These are phyloP conservation scores for Gymnosoma rotundatum DNA, from an alignment of 2,888 invertebrate species.

Conservation along the genomic window DNA sequence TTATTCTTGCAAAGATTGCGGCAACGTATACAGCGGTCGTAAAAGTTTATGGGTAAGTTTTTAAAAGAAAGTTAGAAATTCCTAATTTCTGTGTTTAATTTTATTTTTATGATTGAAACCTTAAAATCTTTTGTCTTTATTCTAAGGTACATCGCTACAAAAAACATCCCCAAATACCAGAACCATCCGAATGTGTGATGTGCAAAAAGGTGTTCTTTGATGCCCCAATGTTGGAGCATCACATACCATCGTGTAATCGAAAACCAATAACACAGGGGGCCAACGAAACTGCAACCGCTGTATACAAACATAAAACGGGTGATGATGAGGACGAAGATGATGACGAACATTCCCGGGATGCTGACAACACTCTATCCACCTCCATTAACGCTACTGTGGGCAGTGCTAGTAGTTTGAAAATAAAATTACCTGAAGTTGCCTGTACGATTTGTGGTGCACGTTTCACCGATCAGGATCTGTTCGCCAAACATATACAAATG, in stretches of 20 bases:
- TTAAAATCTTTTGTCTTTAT: background rate
- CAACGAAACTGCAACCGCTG: conserved; percentile 73
- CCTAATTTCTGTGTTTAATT: too few species aligned
- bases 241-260: conserved; percentile 79
- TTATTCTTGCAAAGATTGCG: conserved; percentile 82
- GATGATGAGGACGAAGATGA: conserved; percentile 63
- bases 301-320: conserved; percentile 73
- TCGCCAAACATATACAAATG: conserved; percentile 81
- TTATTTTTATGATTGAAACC: too few species aligned
- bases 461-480: conserved; percentile 81
- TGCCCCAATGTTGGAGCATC: conserved; percentile 80
- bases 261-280: conserved; percentile 74
- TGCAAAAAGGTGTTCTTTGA: conserved; percentile 82
- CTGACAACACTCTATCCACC: conserved; percentile 53
- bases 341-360: conserved; percentile 66
- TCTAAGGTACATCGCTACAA: conserved; percentile 82
- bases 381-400: conserved; percentile 46
- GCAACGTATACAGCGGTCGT: conserved; percentile 82
- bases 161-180: conserved; percentile 82
- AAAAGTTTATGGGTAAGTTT: conserved; percentile 82
- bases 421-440: conserved; percentile 80
- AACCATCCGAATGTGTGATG: conserved; percentile 80
- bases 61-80: too few species aligned
- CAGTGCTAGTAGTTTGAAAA: conserved; percentile 73
- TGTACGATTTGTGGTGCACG: conserved; percentile 81